Base-by-base conservation (phyloP, 2,797 vertebrate species). In the Lophura swinhoii region DNA sequence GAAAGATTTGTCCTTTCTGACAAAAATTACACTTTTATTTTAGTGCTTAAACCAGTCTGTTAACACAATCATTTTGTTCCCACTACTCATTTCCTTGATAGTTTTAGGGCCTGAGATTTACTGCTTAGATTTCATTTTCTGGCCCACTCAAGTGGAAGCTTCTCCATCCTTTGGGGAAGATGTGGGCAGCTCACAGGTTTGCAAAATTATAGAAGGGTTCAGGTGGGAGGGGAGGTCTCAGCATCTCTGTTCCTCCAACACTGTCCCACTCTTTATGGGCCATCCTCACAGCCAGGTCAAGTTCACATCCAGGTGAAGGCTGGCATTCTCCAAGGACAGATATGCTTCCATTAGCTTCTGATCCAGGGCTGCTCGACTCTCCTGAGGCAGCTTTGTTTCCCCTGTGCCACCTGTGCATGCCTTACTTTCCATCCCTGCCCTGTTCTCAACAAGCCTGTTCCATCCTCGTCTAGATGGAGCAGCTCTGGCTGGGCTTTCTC, bases 1-100 rank as follows among this genome's bases (percentile, higher is more conserved):
- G 68, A 94, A 93, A 78, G 77, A 92, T 79, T 78, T 91, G 56
- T 75, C 70, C 67, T 53, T 93, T 89, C 82, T 70, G 70, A 78
- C 37, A 85, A 76, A 88, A 55, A 81, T 46, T 39, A 58, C 4
- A 44, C 17, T 33, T 64, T 78, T 78, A 75, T 64, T 41, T 9
- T 43, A 23, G 48, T 37, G 53, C 37, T 84, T 39, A 46, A 79
- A 66, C 14, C 53, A 84, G 18, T n/a, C 44, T 88, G 39, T 68
- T 84, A 81, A 83, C 49, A 33, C 18, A 69, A 56, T 60, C 0
- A 11, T 55, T 84, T 91, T 82, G 37, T 78, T 94, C 77, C 37
- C 33, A 71, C n/a, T 53, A 44, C n/a, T 87, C 70, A 67, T 64
- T 72, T 80, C 51, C 1, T 0, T 48, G 23, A 51, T 13, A 24